Evolutionary conservation across 2,113 vertebrate species (phyloP), one percentile per base, ranked within the genome.

Genomic region (Vulpes vulpes): DNA sequence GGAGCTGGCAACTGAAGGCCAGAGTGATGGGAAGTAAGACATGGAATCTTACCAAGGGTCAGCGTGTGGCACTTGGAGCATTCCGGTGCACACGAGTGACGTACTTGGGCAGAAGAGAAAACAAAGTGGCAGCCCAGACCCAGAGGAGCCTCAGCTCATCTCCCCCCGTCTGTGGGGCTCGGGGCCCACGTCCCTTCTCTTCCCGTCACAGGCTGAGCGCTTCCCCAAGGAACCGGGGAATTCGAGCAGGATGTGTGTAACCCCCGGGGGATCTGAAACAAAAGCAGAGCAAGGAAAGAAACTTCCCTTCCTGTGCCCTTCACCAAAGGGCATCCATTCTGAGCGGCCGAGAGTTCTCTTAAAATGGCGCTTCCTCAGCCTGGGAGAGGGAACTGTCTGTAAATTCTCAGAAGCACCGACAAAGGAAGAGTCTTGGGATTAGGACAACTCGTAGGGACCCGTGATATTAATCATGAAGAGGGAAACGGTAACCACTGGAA

Each of bases 271-370:
- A 94, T 79, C 32, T 6, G 57, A 93, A 96, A 98, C 97, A 97
- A 97, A 98, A 96, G 93, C 94, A 86, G 94, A 96, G 71, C 87
- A 97, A 98, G 84, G 38, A 97, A 98, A 96, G 87, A 91, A 74
- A 97, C 78, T 96, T 98, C 94, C 98, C 57, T 80, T 83, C 78
- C 22, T 57, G 38, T 96, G 91, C 95, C 88, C 76, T 95, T 74
- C 88, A 78, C 91, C 64, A 74, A 94, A 84, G 88, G 64, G 79
- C 84, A 64, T 91, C 97, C 93, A 85, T 95, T 94, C 96, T 98
- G 93, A 95, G 96, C 96, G 94, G 49, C 71, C 80, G 86, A 60
- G 78, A 76, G 22, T 91, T 97, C 90, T 96, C 78, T 96, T 78
- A 59, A 97, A 96, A 95, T 89, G 94, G 79, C 0, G 14, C 94